These are phyloP conservation scores for Augiades crinisus DNA, from an alignment of 2,888 invertebrate species.

Conservation along the genomic window DNA sequence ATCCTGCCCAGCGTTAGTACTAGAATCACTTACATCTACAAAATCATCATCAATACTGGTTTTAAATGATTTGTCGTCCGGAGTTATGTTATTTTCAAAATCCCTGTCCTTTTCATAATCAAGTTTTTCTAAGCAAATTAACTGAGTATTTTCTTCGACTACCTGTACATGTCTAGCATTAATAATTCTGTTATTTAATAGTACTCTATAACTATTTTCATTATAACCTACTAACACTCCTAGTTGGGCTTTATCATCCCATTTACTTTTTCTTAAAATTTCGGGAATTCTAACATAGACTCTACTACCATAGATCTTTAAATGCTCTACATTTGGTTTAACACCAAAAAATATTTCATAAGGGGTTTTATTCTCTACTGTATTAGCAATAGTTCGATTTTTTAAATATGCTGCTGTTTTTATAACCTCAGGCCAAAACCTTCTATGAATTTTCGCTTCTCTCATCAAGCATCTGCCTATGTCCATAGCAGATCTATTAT, in stretches of 20 bases:
- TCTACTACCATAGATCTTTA: conserved; percentile 39
- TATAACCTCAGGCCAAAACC: conserved; percentile 37
- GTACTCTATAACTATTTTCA: conserved; percentile 38
- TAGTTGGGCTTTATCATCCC: conserved; percentile 37
- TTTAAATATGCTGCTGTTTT: conserved; percentile 39
- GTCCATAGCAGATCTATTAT: conserved; percentile 38
- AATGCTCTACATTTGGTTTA: conserved; percentile 35
- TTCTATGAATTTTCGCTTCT: conserved; percentile 36
- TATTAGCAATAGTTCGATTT: conserved; percentile 39
- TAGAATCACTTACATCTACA: conserved; percentile 24
- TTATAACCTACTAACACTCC: conserved; percentile 39
- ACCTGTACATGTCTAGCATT: conserved; percentile 37
- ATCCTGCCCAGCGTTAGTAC: conserved; percentile 19
- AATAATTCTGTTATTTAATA: conserved; percentile 36
- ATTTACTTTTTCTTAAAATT: conserved; percentile 37
- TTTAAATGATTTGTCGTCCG: neutral
- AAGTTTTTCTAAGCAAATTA: conserved; percentile 30
- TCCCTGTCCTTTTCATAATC: conserved; percentile 21
- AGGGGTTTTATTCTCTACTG: conserved; percentile 38
- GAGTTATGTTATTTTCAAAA: conserved; percentile 20
- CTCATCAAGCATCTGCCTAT: conserved; percentile 35
- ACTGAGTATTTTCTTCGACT: conserved; percentile 35
- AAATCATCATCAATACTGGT: conserved; percentile 25
- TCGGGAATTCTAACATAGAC: conserved; percentile 40
- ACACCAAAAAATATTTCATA: conserved; percentile 37